Percentiles rank a stretch among this genome's conserved stretches.
Evolutionary conservation across 2,797 vertebrate genomes (phyloP).

Genomic region (Leucoraja ocellata): DNA sequence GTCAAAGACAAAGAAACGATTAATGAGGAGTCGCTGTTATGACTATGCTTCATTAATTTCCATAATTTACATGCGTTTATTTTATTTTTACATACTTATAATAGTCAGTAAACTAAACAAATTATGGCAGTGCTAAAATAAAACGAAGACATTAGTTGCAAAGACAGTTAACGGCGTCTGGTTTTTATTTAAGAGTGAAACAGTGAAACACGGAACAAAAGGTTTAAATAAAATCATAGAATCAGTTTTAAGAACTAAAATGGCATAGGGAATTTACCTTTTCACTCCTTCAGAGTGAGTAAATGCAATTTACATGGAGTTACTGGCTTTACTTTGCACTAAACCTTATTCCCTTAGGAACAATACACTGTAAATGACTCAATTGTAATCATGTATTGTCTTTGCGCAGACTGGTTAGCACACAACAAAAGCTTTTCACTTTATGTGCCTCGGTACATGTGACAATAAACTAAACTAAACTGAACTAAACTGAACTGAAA

Average conservation of each 20-base stretch:
- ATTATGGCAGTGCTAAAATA: background rate
- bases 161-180: background rate
- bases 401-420: too few relatives aligned
- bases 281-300: too few relatives aligned
- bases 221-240: background rate
- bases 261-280: background rate
- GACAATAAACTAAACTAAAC: too few relatives aligned
- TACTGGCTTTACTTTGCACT: too few relatives aligned
- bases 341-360: too few relatives aligned
- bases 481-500: too few relatives aligned
- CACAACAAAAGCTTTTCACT: too few relatives aligned
- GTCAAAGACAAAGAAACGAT: conserved; percentile 27
- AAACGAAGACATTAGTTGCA: background rate
- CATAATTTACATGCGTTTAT: conserved; percentile 10
- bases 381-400: too few relatives aligned
- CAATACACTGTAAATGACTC: too few relatives aligned
- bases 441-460: too few relatives aligned
- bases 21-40: conserved; percentile 24
- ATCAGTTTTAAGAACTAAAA: background rate
- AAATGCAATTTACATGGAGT: background rate
- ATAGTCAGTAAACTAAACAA: conserved; percentile 5
- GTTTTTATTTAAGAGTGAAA: background rate
- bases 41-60: conserved; percentile 24
- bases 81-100: conserved; percentile 14
- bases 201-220: background rate